Percentiles rank a stretch among this genome's conserved stretches.
Conservation (phyloP, 2,888 invertebrate species). For the Anthrax anthrax region DNA sequence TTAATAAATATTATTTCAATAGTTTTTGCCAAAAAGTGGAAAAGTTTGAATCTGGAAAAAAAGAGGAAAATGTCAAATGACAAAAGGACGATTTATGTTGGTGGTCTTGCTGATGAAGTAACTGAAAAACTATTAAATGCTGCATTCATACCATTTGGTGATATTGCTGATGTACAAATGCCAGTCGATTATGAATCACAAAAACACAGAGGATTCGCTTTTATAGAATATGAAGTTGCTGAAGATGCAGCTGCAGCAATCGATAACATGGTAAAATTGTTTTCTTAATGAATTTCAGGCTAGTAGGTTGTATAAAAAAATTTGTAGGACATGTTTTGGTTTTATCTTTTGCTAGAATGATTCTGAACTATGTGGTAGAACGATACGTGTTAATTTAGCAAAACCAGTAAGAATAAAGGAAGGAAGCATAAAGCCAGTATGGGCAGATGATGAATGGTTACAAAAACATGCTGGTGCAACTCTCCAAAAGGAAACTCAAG, state of each 20-base stretch:
- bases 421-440: slow-evolving; percentile 86
- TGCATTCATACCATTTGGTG: slow-evolving; percentile 97
- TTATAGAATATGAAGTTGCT: slow-evolving; percentile 92
- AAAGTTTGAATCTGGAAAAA: background rate
- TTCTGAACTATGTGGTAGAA: slow-evolving; percentile 91
- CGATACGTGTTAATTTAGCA: slow-evolving; percentile 90
- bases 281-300: too few species aligned
- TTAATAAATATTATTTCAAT: too few species aligned
- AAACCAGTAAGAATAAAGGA: slow-evolving; percentile 95
- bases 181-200: slow-evolving; percentile 96
- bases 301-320: too few species aligned
- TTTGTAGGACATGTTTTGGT: too few species aligned
- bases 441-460: slow-evolving; percentile 98
- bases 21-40: too few species aligned
- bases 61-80: slow-evolving; percentile 41
- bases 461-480: slow-evolving; percentile 94
- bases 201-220: slow-evolving; percentile 96
- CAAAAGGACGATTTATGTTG: slow-evolving; percentile 72
- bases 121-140: slow-evolving; percentile 90
- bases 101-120: slow-evolving; percentile 86
- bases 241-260: slow-evolving; percentile 99
- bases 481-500: slow-evolving; percentile 39
- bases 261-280: slow-evolving; percentile 97
- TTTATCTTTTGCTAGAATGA: too few species aligned
- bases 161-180: slow-evolving; percentile 91